Evolutionary conservation across 2,113 vertebrate species (phyloP).

Genomic region (Sitta europaea): DNA sequence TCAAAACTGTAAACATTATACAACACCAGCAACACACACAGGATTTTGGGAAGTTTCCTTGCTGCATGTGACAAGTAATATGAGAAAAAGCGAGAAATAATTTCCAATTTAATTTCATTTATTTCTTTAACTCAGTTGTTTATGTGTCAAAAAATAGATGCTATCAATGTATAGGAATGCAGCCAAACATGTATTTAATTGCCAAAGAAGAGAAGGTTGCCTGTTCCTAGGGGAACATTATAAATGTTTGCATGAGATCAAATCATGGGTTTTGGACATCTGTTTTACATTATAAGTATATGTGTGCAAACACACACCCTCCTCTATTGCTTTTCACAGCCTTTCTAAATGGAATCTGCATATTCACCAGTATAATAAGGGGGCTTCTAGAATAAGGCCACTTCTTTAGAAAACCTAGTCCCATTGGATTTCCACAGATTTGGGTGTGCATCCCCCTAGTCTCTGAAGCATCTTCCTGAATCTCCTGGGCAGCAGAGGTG

Average conservation of each 20-base stretch:
- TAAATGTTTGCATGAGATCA: not conserved
- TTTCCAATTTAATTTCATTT: not conserved
- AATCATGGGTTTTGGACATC: not conserved
- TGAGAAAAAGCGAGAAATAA: not conserved
- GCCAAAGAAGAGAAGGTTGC: not conserved
- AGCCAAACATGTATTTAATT: not conserved
- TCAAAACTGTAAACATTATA: not conserved
- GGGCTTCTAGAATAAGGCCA: not conserved
- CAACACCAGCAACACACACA: not conserved
- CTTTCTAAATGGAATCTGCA: not conserved
- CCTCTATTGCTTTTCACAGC: not conserved
- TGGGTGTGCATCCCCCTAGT: no score
- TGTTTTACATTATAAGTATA: not conserved
- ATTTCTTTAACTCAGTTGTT: not conserved
- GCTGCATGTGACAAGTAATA: not conserved
- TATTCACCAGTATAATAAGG: not conserved
- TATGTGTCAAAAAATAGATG: not conserved
- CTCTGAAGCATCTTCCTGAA: not conserved
- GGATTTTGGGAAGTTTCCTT: not conserved
- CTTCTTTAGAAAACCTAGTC: not conserved
- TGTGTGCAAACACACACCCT: not conserved
- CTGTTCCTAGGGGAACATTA: not conserved
- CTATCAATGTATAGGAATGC: not conserved
- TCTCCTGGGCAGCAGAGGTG: not conserved
- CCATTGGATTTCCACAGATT: not conserved